Conservation (phyloP, 2,888 invertebrate species). For the Willowsia nigromaculata region DNA sequence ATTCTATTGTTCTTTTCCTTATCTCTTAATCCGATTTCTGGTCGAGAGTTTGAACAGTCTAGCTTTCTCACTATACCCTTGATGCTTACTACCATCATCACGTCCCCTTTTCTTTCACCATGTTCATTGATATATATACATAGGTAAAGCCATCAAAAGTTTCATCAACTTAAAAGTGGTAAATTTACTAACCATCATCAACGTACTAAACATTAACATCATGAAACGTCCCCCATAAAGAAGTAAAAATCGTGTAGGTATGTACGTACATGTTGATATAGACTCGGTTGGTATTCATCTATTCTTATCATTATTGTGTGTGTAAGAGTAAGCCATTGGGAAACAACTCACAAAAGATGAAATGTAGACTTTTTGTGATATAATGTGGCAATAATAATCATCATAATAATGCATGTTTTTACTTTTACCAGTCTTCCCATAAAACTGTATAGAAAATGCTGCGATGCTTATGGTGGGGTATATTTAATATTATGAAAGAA, state of each 20-base stretch:
- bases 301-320: neutral
- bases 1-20: neutral
- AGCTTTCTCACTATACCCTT: neutral
- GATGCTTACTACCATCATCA: slow-evolving; percentile 11
- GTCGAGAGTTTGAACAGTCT: no score
- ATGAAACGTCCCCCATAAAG: neutral
- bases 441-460: neutral
- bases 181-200: neutral
- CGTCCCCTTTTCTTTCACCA: neutral
- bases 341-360: slow-evolving; percentile 34
- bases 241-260: neutral
- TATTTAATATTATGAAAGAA: slow-evolving; percentile 51
- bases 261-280: no score
- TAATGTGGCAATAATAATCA: slow-evolving; percentile 66
- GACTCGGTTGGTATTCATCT: no score
- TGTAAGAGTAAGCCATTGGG: neutral
- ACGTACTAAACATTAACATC: neutral
- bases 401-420: slow-evolving; percentile 61
- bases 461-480: neutral
- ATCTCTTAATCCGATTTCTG: no score
- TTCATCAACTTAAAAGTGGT: slow-evolving; percentile 34
- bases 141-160: slow-evolving; percentile 11
- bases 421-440: neutral
- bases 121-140: neutral
- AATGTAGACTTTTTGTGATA: slow-evolving; percentile 56